Evolutionary conservation across 2,113 vertebrate species (phyloP).

Genomic region (Pelecanus crispus): DNA sequence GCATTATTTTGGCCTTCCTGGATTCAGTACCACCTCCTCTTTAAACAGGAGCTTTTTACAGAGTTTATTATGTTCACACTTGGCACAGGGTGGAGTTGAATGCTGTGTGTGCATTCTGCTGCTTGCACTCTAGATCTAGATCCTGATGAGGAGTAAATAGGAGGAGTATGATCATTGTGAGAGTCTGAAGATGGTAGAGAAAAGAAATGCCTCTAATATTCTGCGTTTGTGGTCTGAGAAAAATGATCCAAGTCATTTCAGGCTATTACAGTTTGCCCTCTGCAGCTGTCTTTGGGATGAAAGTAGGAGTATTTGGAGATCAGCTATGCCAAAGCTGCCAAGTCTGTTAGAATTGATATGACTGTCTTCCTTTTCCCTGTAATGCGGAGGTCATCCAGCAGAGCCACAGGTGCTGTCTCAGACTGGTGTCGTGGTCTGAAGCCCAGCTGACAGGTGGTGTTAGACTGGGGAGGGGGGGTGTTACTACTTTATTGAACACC

Average conservation of each 20-base stretch:
- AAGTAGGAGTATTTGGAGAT: background rate
- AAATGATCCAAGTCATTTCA: background rate
- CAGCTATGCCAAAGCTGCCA: background rate
- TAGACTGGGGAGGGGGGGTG: background rate
- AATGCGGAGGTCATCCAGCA: background rate
- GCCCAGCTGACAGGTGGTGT: background rate
- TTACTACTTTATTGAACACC: background rate
- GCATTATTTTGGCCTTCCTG: background rate
- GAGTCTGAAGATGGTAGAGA: background rate
- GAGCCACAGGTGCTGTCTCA: background rate
- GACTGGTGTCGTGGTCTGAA: background rate
- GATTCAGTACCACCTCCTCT: background rate
- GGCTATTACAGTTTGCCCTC: background rate
- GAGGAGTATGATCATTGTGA: background rate
- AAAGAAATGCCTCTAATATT: background rate
- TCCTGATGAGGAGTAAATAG: background rate
- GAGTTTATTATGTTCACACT: background rate
- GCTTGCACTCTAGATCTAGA: background rate
- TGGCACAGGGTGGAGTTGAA: background rate
- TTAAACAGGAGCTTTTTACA: background rate
- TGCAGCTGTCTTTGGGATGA: background rate
- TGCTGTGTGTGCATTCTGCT: background rate
- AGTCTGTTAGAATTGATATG: background rate
- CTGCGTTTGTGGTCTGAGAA: background rate
- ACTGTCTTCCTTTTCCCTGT: background rate